Evolutionary conservation across 2,888 invertebrate genomes (phyloP).

Genomic region (Alloscopus bannaensis): DNA sequence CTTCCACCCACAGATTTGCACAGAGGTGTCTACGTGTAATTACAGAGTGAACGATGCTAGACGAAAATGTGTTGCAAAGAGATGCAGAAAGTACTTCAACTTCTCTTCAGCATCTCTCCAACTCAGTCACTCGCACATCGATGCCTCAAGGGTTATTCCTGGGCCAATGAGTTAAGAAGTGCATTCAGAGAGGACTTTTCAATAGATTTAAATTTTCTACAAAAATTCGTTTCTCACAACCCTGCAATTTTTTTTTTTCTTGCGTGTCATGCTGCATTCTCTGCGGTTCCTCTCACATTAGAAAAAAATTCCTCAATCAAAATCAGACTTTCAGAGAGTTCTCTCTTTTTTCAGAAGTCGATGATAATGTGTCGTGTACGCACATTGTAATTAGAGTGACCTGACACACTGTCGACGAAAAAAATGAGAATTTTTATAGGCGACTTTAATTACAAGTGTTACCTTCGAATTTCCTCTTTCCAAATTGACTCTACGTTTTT

Average conservation of each 20-base stretch:
- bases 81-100: neutral
- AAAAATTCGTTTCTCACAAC: no score
- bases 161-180: conserved; percentile 55
- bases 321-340: no score
- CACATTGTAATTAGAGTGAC: no score
- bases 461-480: no score
- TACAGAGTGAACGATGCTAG: conserved; percentile 6
- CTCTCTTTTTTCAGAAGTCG: neutral
- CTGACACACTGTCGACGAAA: no score
- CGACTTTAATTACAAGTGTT: no score
- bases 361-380: no score
- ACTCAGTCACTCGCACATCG: no score
- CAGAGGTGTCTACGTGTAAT: neutral
- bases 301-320: no score
- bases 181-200: neutral
- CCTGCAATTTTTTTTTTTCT: neutral
- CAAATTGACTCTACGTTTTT: no score
- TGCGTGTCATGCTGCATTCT: conserved; percentile 9
- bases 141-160: conserved; percentile 57
- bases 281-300: no score
- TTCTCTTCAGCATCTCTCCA: conserved; percentile 28
- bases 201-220: neutral
- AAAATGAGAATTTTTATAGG: no score
- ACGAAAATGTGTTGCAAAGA: neutral
- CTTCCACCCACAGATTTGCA: neutral